Conservation (phyloP, 2,888 invertebrate species). For the Catocala sponsa region DNA sequence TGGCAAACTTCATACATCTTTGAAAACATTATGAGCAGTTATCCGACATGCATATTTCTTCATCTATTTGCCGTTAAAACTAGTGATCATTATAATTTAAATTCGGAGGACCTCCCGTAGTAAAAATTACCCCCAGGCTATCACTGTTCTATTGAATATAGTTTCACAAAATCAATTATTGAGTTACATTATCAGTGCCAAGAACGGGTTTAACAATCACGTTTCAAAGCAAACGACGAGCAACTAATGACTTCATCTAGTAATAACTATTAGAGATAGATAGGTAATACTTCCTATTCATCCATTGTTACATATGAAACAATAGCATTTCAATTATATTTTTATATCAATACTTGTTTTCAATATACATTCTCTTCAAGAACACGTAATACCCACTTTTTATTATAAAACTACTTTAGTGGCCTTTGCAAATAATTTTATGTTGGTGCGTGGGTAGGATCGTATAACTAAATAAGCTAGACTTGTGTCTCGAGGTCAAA, state of each 20-base stretch:
- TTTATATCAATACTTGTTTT: slow-evolving; percentile 12
- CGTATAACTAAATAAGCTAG: slow-evolving; percentile 48
- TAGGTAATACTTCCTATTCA: slow-evolving; percentile 7
- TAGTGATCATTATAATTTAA: too few relatives aligned
- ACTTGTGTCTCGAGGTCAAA: slow-evolving; percentile 45
- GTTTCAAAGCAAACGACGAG: neutral
- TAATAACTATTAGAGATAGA: slow-evolving; percentile 12
- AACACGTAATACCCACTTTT: neutral
- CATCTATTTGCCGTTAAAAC: too few relatives aligned
- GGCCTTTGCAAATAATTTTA: slow-evolving; percentile 25
- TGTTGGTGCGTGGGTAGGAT: slow-evolving; percentile 45
- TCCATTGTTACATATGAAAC: slow-evolving; percentile 29
- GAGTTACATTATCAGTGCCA: neutral
- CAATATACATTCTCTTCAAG: slow-evolving; percentile 8
- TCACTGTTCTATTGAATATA: too few relatives aligned
- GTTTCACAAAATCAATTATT: neutral
- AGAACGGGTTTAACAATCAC: slow-evolving; percentile 1
- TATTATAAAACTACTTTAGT: neutral
- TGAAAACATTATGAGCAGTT: too few relatives aligned
- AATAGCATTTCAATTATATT: slow-evolving; percentile 25
- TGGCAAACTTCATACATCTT: too few relatives aligned
- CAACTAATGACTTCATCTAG: slow-evolving; percentile 28
- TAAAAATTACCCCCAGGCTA: too few relatives aligned
- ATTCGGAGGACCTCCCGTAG: too few relatives aligned
- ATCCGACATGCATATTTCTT: too few relatives aligned